Evolutionary conservation across 2,888 invertebrate genomes (phyloP), one percentile per base, ranked within the genome.

Genomic region (Pyrgus malvae): DNA sequence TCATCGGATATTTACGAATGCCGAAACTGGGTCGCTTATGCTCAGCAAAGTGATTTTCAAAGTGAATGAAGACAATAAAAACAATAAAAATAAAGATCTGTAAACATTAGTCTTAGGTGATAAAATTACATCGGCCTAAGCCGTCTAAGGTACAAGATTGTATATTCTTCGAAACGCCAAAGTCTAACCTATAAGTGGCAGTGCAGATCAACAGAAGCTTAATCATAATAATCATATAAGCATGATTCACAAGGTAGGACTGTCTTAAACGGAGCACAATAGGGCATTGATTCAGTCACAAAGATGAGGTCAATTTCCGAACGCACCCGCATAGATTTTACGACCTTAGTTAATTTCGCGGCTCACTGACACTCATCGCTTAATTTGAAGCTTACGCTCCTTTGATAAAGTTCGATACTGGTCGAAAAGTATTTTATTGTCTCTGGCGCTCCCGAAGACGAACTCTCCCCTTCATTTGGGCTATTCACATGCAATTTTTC

Each of bases 401-500:
- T 25, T 33, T 14, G 17, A 54, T 54, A 40, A 46, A 54, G 46
- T 46, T 54, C 46, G 37, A 45, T 46, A 54, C 46, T 19, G 48
- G 31, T 55, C 35, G 55, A 16, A 46, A 48, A 14, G 33, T 35
- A 6, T 40, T 41, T 46, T 46, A 40, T 54, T 41, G 46, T 48
- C 33, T 41, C 17, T 45, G 16, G 12, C 21, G 8, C 12, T 12
- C 19, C 55, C 45, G 45, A n/a, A n/a, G n/a, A n/a, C n/a, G n/a
- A n/a, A 54, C 44, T 63, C 72, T 75, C 80, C 80, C 81, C 78
- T 71, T 71, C 69, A 76, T 76, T 79, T 68, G 68, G 72, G 63
- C 69, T 67, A 63, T 70, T 69, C 72, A 74, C 81, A 78, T 84
- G 84, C 84, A 89, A 88, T 89, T 86, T 87, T 81, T 84, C 85